Evolutionary conservation across 2,797 vertebrate genomes (phyloP), one percentile per base, ranked within the genome.

Genomic region (Epinephelus malabaricus): DNA sequence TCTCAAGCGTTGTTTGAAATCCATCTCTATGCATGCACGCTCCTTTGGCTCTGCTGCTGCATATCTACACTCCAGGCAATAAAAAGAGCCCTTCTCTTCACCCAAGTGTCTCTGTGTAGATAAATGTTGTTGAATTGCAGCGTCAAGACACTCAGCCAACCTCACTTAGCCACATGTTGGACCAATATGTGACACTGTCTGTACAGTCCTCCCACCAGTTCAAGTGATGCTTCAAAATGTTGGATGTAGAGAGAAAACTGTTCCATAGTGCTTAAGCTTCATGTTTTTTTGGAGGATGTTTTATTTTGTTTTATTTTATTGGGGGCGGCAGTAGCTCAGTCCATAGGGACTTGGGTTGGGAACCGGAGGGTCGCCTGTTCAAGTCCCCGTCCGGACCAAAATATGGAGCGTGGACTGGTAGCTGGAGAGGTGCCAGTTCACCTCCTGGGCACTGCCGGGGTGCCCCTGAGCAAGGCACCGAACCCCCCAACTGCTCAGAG

Each of bases 41-140:
- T 60, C 38, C n/a, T 77, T 47, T 5, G 10, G 49, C 55, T 73
- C 51, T 53, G 23, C 63, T 45, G 69, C 66, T 38, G 63, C 54
- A 49, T 69, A 78, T 79, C 58, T 40, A 12, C 68, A 62, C 60
- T 85, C 27, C 23, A 38, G 61, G 56, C 75, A 70, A 78, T 67
- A 79, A 73, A 82, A 23, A 13, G 56, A 82, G 55, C 69, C 43
- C 73, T 72, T 53, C 65, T 63, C 38, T 8, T 61, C 54, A 5
- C 61, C 19, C 46, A 71, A 81, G 77, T 76, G 60, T 80, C 51
- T 43, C 69, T 14, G 27, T 73, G 34, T 49, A 66, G 76, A 72
- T 80, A 70, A 81, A 86, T 38, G 66, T 84, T 58, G 83, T 67
- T 53, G n/a, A 84, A 85, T 63, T 78, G 69, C 72, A 68, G 12